These are phyloP conservation scores for Lasaia peninsularis DNA, from an alignment of 1,140 invertebrate genomes.

Conservation along the genomic window DNA sequence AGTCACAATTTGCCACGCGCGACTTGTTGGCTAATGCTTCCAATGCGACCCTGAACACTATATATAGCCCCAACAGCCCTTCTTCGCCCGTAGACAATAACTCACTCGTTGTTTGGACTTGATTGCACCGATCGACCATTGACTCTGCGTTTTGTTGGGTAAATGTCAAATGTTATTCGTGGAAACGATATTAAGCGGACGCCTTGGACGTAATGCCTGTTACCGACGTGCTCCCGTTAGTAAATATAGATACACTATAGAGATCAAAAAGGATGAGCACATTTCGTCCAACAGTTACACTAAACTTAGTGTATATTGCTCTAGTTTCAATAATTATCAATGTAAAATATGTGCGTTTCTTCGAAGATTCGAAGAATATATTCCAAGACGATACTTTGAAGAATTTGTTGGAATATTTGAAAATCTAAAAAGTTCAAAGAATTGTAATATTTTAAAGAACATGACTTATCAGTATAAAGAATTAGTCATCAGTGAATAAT, in stretches of 20 bases:
- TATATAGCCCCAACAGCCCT: conserved; percentile 62
- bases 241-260: conserved; percentile 1
- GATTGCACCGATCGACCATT: conserved; percentile 29
- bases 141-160: conserved; percentile 23
- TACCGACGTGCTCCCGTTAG: conserved; percentile 1
- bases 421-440: neutral
- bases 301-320: neutral
- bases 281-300: neutral
- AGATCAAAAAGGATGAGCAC: conserved; percentile 3
- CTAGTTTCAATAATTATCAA: neutral
- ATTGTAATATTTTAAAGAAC: neutral
- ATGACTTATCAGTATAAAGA: conserved; percentile 6
- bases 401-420: too few relatives aligned
- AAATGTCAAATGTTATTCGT: conserved; percentile 14
- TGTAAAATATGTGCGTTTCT: neutral
- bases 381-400: too few relatives aligned
- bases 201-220: neutral
- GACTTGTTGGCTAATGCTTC: conserved; percentile 49
- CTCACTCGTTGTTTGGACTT: conserved; percentile 49
- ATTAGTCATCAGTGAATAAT: conserved; percentile 13
- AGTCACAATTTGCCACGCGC: conserved; percentile 64
- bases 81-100: conserved; percentile 52
- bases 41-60: conserved; percentile 61
- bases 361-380: neutral
- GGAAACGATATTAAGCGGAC: conserved; percentile 11